Base-by-base conservation (phyloP, 2,888 invertebrate genomes). In the Nomada flava region DNA sequence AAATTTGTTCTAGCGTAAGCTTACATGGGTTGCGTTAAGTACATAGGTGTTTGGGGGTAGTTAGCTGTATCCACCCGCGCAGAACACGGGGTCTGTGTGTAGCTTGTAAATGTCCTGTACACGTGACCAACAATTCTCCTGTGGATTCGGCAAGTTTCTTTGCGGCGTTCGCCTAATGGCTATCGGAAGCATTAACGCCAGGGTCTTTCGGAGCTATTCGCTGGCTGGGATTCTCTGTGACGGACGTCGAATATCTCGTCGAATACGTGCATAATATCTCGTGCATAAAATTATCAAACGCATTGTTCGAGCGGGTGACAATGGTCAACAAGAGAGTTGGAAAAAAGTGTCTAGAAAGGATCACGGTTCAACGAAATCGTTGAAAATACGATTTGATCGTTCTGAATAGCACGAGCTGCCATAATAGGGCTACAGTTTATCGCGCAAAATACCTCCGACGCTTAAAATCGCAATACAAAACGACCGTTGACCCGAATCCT, bases 1-100 rank as follows among this genome's bases (percentile, higher is more conserved):
- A 91, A 93, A 93, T 93, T 93, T 93, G 93, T 93, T 93, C 93
- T 92, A 92, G 93, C 93, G 93, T 93, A 93, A 93, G 93, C 92
- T 93, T 93, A 93, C 93, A 93, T 90, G 93, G 93, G 92, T 93
- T 93, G 91, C 92, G 92, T 92, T 93, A 93, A 93, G 93, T 93
- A 93, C 93, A 93, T 92, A 93, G 92, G 92, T 91, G 92, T 92
- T 91, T 92, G 91, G 89, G 89, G 88, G 86, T 90, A 91, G 92
- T 91, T 90, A 88, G 87, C 89, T 92, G 89, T 90, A 91, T 90
- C 91, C 90, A 91, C 82, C 81, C 70, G 76, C 77, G 53, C 83
- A 87, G 86, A 89, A 87, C 76, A 80, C 77, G 60, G 69, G 44
- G 23, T 23, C 55, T 52, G 62, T 62, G 65, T 68, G 62, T 60